Percentiles rank a stretch among this genome's conserved stretches.
phyloP scores from a whole-genome alignment of 2,888 invertebrate species.

The Thysanoteuthis rhombus region DNA sequence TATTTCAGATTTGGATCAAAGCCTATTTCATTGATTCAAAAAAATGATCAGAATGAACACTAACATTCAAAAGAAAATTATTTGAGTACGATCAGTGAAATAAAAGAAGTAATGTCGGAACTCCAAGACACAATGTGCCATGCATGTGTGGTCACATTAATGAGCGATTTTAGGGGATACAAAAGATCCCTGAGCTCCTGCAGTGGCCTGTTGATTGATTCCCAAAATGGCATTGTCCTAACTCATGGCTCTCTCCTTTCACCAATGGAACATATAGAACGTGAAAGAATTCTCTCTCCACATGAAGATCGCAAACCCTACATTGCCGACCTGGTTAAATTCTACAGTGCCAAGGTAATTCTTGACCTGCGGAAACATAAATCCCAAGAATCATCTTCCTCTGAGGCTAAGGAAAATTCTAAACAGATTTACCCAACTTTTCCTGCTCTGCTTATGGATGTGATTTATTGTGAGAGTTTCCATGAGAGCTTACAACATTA shows the following conservation, averaged over 20 bases:
- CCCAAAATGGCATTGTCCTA: conserved; percentile 45
- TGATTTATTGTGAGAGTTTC: background rate
- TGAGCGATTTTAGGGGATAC: background rate
- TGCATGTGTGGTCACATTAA: background rate
- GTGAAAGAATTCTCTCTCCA: background rate
- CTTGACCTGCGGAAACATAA: background rate
- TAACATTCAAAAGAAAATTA: background rate
- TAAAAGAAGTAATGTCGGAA: background rate
- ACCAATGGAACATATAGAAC: background rate
- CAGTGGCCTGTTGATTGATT: conserved; percentile 52
- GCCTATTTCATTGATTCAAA: background rate
- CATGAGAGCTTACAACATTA: background rate
- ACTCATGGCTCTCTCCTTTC: conserved; percentile 54
- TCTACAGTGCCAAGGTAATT: background rate
- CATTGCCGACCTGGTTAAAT: background rate
- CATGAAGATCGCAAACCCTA: background rate
- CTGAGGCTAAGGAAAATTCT: background rate
- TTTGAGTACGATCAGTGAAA: background rate
- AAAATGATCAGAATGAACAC: background rate
- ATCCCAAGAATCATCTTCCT: background rate
- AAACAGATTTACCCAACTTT: background rate
- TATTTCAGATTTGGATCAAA: background rate
- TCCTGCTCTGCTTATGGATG: background rate
- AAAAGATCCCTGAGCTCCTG: conserved; percentile 36
- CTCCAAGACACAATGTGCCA: background rate